Evolutionary conservation across 2,888 invertebrate species (phyloP).

Genomic region (Zygaena filipendulae): DNA sequence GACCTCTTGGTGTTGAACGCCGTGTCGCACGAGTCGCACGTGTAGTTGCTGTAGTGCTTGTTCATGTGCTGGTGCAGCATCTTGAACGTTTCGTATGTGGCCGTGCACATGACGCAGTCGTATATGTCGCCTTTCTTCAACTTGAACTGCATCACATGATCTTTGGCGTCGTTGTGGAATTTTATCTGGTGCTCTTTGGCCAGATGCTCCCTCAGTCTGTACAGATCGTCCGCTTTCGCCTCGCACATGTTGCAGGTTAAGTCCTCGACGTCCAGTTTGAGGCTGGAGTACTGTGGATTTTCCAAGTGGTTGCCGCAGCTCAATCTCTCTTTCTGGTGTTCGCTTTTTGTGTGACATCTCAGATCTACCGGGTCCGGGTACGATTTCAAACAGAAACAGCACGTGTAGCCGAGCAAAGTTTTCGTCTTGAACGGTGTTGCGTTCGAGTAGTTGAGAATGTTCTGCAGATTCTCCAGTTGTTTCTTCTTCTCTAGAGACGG

Average conservation of each 20-base stretch:
- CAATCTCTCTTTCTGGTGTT: slow-evolving; percentile 30
- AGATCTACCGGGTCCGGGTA: slow-evolving; percentile 43
- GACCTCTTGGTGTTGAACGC: slow-evolving; percentile 43
- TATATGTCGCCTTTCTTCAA: slow-evolving; percentile 41
- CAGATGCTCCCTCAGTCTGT: slow-evolving; percentile 32
- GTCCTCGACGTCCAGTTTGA: slow-evolving; percentile 35
- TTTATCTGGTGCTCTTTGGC: slow-evolving; percentile 29
- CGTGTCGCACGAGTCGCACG: slow-evolving; percentile 35
- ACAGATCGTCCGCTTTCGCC: slow-evolving; percentile 24
- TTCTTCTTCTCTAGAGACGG: slow-evolving; percentile 28
- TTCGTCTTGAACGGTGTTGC: slow-evolving; percentile 44
- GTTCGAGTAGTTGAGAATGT: slow-evolving; percentile 39
- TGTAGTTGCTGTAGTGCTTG: slow-evolving; percentile 42
- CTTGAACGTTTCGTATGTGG: slow-evolving; percentile 50
- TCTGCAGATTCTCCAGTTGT: slow-evolving; percentile 37
- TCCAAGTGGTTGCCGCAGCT: slow-evolving; percentile 33
- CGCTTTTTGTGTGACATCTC: slow-evolving; percentile 22
- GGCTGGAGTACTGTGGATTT: slow-evolving; percentile 32
- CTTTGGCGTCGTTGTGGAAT: slow-evolving; percentile 39
- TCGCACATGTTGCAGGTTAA: slow-evolving; percentile 34
- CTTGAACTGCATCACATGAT: slow-evolving; percentile 45
- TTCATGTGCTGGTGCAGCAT: slow-evolving; percentile 59
- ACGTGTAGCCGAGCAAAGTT: slow-evolving; percentile 35
- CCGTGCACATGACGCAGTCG: slow-evolving; percentile 42
- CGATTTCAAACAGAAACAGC: slow-evolving; percentile 36